Evolutionary conservation across 2,888 invertebrate species (phyloP), one percentile per base, ranked within the genome.

Genomic region (Leptinotarsa haldemani): DNA sequence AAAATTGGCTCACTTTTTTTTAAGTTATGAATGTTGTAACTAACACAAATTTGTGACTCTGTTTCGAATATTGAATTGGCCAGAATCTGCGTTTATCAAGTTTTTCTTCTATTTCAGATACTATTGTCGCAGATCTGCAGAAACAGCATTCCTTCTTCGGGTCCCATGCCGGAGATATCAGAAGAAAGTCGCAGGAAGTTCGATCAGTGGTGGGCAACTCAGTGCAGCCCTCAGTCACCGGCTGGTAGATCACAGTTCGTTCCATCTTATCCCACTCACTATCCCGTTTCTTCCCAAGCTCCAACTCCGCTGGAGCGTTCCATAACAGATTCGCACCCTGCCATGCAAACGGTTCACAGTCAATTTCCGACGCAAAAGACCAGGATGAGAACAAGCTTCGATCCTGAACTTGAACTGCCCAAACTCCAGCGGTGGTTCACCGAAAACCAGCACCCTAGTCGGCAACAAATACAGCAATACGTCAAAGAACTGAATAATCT

Each of bases 341-440:
- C 93, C 5, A 88, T 95, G 82, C 93, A 94, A 88, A 93, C 92
- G 7, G 93, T 94, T 77, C 94, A 94, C 85, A 93, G 89, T 81
- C 93, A 93, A 86, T 93, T 93, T 81, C 93, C 93, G 7, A 94
- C 94, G 40, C 96, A 95, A 86, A 97, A 97, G 88, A 96, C 96
- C 4, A 91, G 98, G 83, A 97, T 98, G 96, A 91, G 98, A 80
- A 98, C 98, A 20, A 97, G 97, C 84, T 98, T 98, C 84, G 98
- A 98, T 88, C 97, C 98, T 0, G 98, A 98, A 88, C 90, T 97
- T 83, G 99, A 99, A 88, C 88, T 99, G 77, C 98, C 99, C 0
- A 96, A 97, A 84, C 89, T 99, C 69, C 98, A 99, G 86, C 92
- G 95, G 81, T 99, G 99, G 98, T 99, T 99, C 89, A 92, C 94